Percentiles rank a stretch among this genome's conserved stretches.
Evolutionary conservation across 2,888 invertebrate species (phyloP).

Genomic region (Caenorhabditis wallacei): DNA sequence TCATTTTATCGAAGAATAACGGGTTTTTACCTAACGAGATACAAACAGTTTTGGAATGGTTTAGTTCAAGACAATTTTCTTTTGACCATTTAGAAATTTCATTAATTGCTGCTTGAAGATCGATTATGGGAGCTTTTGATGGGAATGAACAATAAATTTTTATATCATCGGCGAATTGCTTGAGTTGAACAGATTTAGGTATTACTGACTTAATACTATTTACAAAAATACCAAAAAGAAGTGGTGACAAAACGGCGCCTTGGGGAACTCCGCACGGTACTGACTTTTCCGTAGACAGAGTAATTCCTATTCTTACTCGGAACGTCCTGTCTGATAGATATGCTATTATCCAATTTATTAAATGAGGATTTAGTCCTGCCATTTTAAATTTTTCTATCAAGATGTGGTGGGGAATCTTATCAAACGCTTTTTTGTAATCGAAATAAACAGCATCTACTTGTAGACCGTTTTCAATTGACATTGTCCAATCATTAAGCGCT

Average conservation of each 20-base stretch:
- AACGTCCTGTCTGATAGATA: background rate
- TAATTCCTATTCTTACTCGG: background rate
- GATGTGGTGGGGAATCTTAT: background rate
- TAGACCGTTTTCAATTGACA: background rate
- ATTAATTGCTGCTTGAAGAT: background rate
- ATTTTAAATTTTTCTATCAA: background rate
- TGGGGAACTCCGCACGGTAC: background rate
- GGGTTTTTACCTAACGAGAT: background rate
- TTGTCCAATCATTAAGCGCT: background rate
- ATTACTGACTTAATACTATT: background rate
- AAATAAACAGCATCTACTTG: background rate
- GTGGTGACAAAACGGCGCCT: background rate
- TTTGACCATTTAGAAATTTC: background rate
- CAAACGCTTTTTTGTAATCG: background rate
- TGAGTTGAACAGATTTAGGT: background rate
- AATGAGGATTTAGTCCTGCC: background rate
- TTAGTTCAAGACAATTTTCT: background rate
- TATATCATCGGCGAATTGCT: background rate
- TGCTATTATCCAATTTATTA: background rate
- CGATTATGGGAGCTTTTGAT: background rate
- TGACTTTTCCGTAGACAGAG: background rate
- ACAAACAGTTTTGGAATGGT: background rate
- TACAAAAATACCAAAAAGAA: background rate
- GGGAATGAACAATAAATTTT: background rate
- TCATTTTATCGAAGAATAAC: too few species aligned